Evolutionary conservation across 2,888 invertebrate species (phyloP).

Genomic region (Drosophila planitibia): DNA sequence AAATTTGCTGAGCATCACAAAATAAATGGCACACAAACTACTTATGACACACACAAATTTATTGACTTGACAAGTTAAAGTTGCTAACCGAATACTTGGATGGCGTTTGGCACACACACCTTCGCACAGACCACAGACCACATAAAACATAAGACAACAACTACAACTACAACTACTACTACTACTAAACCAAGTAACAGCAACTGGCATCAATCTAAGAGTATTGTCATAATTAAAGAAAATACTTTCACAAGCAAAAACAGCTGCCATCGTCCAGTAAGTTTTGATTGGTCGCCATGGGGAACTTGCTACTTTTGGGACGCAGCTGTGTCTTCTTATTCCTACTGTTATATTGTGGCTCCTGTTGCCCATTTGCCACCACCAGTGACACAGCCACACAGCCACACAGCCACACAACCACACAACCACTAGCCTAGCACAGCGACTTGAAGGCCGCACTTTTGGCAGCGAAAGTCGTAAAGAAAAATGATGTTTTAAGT

Average conservation of each 20-base stretch:
- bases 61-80: background rate
- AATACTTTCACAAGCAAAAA: constrained; percentile 59
- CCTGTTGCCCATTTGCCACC: constrained; percentile 33
- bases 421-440: background rate
- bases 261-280: constrained; percentile 43
- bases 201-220: constrained; percentile 52
- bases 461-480: constrained; percentile 75
- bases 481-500: constrained; percentile 80
- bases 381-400: background rate
- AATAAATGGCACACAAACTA: background rate
- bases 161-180: background rate
- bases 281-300: constrained; percentile 19
- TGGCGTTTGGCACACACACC: constrained; percentile 26
- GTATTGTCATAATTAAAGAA: constrained; percentile 61
- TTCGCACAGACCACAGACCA: background rate
- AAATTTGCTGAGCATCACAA: background rate
- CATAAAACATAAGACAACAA: background rate
- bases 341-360: constrained; percentile 13
- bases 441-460: constrained; percentile 50
- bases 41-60: background rate
- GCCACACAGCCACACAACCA: background rate
- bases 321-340: constrained; percentile 44
- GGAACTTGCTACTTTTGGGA: constrained; percentile 16
- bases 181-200: constrained; percentile 9
- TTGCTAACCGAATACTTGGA: constrained; percentile 4